A percentile compares a stretch with the other conserved stretches of the same genome.
Evolutionary conservation across 1,140 invertebrate species (phyloP).

Genomic region (Cydia amplana): DNA sequence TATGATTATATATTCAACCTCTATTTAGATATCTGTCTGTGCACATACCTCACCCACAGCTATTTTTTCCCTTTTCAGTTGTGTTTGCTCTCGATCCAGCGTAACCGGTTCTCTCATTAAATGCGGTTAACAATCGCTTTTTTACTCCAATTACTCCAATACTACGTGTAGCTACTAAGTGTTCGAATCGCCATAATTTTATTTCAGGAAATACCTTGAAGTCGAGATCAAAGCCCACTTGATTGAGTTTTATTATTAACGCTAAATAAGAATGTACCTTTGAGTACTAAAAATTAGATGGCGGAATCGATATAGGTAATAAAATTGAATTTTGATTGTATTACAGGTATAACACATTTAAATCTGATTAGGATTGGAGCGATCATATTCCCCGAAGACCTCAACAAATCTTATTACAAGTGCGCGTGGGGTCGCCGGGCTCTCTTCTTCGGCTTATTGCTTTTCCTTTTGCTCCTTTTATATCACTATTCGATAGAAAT

Average conservation of each 20-base stretch:
- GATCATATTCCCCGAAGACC: conserved; percentile 43
- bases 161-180: not conserved
- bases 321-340: conserved; percentile 26
- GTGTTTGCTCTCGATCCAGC: conserved; percentile 40
- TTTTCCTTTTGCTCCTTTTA: conserved; percentile 30
- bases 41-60: conserved; percentile 41
- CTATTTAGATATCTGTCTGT: conserved; percentile 5
- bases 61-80: conserved; percentile 42
- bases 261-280: conserved; percentile 1
- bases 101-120: conserved; percentile 41
- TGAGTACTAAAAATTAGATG: not conserved
- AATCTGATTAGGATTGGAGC: conserved; percentile 45
- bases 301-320: not conserved
- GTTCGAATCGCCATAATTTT: conserved; percentile 31
- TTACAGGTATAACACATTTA: conserved; percentile 38
- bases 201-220: conserved; percentile 35
- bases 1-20: not conserved
- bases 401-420: conserved; percentile 50
- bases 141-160: conserved; percentile 27
- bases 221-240: not conserved
- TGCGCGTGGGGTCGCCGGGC: conserved; percentile 30
- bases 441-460: conserved; percentile 39
- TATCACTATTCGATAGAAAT: conserved; percentile 36
- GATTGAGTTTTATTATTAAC: not conserved
- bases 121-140: conserved; percentile 18